These are phyloP conservation scores for Glareola pratincola DNA, from an alignment of 2,113 vertebrate genomes.

Conservation along the genomic window DNA sequence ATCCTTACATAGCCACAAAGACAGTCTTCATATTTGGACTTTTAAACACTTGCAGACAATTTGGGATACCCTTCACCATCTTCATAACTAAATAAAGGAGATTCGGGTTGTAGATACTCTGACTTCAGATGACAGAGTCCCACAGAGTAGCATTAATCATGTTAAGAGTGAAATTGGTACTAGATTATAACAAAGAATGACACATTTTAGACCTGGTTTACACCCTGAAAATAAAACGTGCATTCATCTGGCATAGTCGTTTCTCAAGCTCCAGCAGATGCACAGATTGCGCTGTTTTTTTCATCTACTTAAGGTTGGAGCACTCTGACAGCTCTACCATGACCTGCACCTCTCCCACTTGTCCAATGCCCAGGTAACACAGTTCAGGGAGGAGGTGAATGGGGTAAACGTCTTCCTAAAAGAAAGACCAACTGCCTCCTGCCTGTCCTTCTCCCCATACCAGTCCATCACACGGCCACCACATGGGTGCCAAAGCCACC, in stretches of 20 bases:
- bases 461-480: background rate
- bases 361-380: accelerated
- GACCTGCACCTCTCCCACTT: background rate
- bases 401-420: background rate
- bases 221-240: background rate
- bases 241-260: background rate
- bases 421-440: background rate
- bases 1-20: background rate
- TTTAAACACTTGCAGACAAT: background rate
- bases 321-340: background rate
- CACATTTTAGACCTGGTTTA: background rate
- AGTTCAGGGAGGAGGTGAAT: background rate
- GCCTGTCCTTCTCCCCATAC: background rate
- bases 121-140: background rate
- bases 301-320: background rate
- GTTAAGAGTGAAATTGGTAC: background rate
- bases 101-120: background rate
- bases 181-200: background rate
- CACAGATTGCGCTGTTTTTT: background rate
- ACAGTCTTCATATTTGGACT: background rate
- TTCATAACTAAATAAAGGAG: background rate
- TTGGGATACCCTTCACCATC: background rate
- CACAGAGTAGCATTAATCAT: background rate
- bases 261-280: background rate
- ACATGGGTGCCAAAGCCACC: background rate